These are phyloP conservation scores for Tinea pellionella DNA, from an alignment of 2,888 invertebrate species.

Conservation along the genomic window DNA sequence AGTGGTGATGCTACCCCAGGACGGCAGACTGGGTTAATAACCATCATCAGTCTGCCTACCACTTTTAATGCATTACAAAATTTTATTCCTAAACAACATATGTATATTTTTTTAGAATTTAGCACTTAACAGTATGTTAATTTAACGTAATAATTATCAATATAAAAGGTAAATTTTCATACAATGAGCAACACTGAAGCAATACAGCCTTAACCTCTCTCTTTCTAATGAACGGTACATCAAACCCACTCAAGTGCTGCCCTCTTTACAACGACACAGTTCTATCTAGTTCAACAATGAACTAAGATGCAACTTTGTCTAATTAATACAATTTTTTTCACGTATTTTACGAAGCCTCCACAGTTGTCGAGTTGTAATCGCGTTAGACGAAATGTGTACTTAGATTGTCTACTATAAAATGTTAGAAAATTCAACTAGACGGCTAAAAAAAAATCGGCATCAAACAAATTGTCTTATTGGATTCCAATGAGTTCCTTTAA, in stretches of 20 bases:
- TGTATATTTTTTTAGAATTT: too few species aligned
- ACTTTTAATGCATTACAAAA: too few species aligned
- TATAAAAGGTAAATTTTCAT: neutral
- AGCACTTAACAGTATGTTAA: too few species aligned
- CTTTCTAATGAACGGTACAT: neutral
- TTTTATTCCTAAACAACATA: too few species aligned
- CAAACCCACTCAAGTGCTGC: constrained; percentile 6
- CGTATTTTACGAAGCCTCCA: neutral
- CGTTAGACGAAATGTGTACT: neutral
- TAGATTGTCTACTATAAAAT: neutral
- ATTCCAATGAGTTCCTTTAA: too few species aligned
- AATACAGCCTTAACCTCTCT: constrained; percentile 1
- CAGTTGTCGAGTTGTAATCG: neutral
- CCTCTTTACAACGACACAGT: neutral
- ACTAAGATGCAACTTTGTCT: neutral
- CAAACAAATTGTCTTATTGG: too few species aligned
- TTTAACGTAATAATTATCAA: too few species aligned
- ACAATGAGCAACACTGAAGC: neutral
- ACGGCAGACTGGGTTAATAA: too few species aligned
- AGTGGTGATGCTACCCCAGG: too few species aligned
- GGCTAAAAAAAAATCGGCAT: neutral
- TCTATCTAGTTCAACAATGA: neutral
- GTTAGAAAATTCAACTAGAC: neutral
- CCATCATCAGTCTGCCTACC: too few species aligned
- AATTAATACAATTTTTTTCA: neutral